A percentile compares a stretch with the other conserved stretches of the same genome.
These are phyloP conservation scores for Cotesia glomerata DNA, from an alignment of 1,140 invertebrate species.

Conservation along the genomic window DNA sequence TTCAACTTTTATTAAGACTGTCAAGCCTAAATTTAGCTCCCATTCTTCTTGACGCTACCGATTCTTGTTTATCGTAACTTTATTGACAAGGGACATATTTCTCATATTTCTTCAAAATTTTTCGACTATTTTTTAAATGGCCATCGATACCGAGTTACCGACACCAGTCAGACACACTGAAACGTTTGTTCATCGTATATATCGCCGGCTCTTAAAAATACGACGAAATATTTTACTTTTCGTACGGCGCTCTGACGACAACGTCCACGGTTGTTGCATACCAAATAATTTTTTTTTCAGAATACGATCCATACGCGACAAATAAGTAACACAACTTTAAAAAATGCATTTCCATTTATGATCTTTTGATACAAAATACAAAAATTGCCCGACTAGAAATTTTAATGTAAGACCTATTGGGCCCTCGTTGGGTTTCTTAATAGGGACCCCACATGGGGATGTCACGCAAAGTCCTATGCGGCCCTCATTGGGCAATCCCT, in stretches of 20 bases:
- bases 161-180: constrained; percentile 58
- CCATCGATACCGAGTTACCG: constrained; percentile 37
- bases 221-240: constrained; percentile 64
- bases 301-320: constrained; percentile 46
- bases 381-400: too few relatives aligned
- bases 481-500: too few relatives aligned
- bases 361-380: constrained; percentile 33
- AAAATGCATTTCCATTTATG: constrained; percentile 62
- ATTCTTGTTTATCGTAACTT: background rate
- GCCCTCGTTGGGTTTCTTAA: too few relatives aligned
- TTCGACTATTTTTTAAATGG: constrained; percentile 38
- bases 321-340: constrained; percentile 54
- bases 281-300: constrained; percentile 58
- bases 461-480: too few relatives aligned
- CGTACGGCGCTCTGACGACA: constrained; percentile 58
- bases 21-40: too few relatives aligned
- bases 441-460: too few relatives aligned
- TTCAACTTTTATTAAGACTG: too few relatives aligned
- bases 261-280: constrained; percentile 58
- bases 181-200: constrained; percentile 52
- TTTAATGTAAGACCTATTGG: too few relatives aligned
- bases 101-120: constrained; percentile 47
- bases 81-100: constrained; percentile 48
- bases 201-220: constrained; percentile 55
- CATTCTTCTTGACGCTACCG: background rate